Base-by-base conservation (phyloP, 2,797 vertebrate species). In the Fringilla coelebs region DNA sequence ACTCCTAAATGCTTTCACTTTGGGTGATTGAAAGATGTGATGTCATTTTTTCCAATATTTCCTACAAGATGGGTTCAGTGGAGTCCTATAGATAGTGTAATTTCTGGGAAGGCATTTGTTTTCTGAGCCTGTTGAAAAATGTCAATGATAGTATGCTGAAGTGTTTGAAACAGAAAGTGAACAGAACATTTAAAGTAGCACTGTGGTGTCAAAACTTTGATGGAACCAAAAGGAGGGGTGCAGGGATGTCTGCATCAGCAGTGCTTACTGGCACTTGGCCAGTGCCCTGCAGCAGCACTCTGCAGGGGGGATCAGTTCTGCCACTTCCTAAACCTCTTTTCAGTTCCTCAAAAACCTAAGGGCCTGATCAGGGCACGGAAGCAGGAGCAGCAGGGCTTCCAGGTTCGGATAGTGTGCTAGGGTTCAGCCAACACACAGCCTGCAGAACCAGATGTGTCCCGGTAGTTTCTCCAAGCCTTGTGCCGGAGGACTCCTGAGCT, bases 321-420 rank as follows among this genome's bases (percentile, higher is more conserved):
- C n/a, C 6, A 36, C 68, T 51, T 75, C 43, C 51, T 74, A 55
- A 58, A 46, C 25, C 17, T 71, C 34, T 91, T 71, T 38, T 60
- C 36, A 8, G 14, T 68, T 90, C 16, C 40, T 24, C 26, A 7
- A 0, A 88, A 52, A 26, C 40, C 21, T 43, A 17, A 55, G 4
- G 2, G 4, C 0, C 3, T 41, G 13, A 28, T 63, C 9, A 65
- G 58, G 63, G 29, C 19, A 12, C 7, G 16, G 49, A 79, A 81
- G 17, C 12, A 78, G 31, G 31, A 49, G 4, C 1, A 7, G 21
- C 5, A 1, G 18, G 13, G 14, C 36, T 87, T 92, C 25, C 28
- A 58, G 34, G 17, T 41, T 60, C 29, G 7, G 14, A 6, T 34
- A 11, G 13, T 0, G 0, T 83, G 16, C n/a, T 46, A 2, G 61